A percentile compares a stretch with the other conserved stretches of the same genome.
Evolutionary conservation across 64 coral and sea anemone species (phyloP).

Genomic region (Cladopsammia gracilis): DNA sequence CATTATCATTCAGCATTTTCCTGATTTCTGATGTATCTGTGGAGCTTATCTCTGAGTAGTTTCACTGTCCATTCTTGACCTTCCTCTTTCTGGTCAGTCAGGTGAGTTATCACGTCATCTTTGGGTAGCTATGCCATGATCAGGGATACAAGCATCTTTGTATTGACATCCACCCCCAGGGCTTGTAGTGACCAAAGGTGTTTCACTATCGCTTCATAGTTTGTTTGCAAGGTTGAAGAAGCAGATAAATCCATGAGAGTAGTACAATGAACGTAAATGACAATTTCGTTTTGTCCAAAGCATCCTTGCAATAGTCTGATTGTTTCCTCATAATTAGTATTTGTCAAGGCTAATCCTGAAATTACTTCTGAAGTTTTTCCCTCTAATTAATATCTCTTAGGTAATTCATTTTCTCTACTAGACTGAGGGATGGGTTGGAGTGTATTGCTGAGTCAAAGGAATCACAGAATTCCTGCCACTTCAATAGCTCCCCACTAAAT

Average conservation of each 20-base stretch:
- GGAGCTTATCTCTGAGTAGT: constrained; percentile 18
- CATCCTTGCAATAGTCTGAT: too few relatives aligned
- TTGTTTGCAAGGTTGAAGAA: not conserved
- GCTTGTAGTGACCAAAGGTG: constrained; percentile 31
- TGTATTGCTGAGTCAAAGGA: constrained; percentile 66
- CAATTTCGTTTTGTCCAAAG: too few relatives aligned
- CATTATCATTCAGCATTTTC: constrained; percentile 17
- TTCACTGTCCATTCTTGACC: constrained; percentile 41
- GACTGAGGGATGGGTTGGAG: constrained; percentile 19
- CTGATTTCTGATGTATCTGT: not conserved
- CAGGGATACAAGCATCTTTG: constrained; percentile 12
- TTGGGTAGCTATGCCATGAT: constrained; percentile 35
- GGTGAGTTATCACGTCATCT: constrained; percentile 35
- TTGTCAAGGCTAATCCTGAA: too few relatives aligned
- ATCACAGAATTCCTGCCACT: constrained; percentile 69
- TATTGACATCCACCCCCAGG: not conserved
- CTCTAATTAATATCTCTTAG: too few relatives aligned
- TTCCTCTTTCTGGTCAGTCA: constrained; percentile 23
- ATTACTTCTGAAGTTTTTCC: too few relatives aligned
- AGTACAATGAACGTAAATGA: too few relatives aligned
- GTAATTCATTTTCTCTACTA: not conserved
- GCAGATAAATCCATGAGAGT: constrained; percentile 32
- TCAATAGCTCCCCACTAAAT: constrained; percentile 36
- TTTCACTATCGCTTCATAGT: constrained; percentile 7
- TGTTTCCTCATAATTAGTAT: too few relatives aligned